Conservation (phyloP, 2,888 invertebrate species). For the Drosophila koepferae region DNA sequence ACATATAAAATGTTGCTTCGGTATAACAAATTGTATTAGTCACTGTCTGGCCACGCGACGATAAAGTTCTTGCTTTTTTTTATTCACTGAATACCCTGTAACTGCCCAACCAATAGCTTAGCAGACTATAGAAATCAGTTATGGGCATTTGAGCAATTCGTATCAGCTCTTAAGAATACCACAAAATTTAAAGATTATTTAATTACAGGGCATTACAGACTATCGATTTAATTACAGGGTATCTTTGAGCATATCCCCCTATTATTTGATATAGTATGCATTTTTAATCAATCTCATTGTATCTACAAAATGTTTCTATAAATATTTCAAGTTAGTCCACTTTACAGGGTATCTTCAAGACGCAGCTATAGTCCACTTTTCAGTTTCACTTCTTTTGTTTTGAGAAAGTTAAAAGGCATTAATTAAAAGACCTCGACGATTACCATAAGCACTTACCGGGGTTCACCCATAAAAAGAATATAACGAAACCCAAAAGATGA, state of each 20-base stretch:
- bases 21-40: constrained; percentile 55
- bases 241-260: too few species aligned
- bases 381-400: constrained; percentile 1
- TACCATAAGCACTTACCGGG: constrained; percentile 47
- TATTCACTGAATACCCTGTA: constrained; percentile 19
- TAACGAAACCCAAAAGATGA: constrained; percentile 31
- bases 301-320: neutral
- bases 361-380: neutral
- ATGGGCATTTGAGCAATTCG: neutral
- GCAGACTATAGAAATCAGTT: neutral
- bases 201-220: neutral
- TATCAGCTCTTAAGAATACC: neutral
- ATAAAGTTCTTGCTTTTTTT: constrained; percentile 18
- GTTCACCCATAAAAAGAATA: constrained; percentile 28
- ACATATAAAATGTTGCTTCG: constrained; percentile 6
- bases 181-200: neutral
- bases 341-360: neutral
- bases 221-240: too few species aligned
- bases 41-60: constrained; percentile 73
- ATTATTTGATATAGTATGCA: neutral
- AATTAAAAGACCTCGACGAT: constrained; percentile 56
- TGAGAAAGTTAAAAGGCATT: constrained; percentile 68
- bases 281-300: too few species aligned
- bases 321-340: neutral
- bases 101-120: neutral